Conservation (phyloP, 2,888 invertebrate species). For the Creontiades dilutus region DNA sequence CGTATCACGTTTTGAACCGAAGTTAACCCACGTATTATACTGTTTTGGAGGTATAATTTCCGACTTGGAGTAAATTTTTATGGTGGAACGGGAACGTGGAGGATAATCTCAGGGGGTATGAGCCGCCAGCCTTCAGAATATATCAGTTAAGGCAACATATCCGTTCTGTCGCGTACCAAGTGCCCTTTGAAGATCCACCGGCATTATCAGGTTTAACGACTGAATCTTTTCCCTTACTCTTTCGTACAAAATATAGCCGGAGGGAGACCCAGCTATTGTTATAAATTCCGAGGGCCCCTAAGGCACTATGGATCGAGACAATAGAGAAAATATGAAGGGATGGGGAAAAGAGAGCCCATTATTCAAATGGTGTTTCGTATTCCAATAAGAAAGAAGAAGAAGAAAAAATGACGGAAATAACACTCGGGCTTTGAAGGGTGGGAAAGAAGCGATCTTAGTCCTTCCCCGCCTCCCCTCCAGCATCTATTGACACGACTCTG, state of each 20-base stretch:
- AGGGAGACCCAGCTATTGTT: slow-evolving; percentile 45
- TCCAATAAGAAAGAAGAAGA: slow-evolving; percentile 60
- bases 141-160: background rate
- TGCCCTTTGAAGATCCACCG: background rate
- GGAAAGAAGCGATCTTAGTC: slow-evolving; percentile 50
- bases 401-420: slow-evolving; percentile 64
- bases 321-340: slow-evolving; percentile 65
- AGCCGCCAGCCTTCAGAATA: background rate
- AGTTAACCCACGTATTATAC: too few species aligned
- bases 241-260: slow-evolving; percentile 8
- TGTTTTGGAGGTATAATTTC: too few species aligned
- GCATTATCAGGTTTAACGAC: slow-evolving; percentile 28
- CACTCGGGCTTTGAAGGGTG: slow-evolving; percentile 60
- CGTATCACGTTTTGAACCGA: too few species aligned
- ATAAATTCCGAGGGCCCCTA: slow-evolving; percentile 47
- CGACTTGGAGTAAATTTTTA: too few species aligned
- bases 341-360: slow-evolving; percentile 62
- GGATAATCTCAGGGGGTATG: too few species aligned
- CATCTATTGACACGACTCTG: background rate
- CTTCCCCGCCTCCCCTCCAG: background rate
- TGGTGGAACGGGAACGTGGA: too few species aligned
- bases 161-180: background rate
- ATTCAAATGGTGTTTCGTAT: slow-evolving; percentile 70
- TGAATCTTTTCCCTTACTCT: background rate
- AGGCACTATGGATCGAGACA: slow-evolving; percentile 65